phyloP scores from a whole-genome alignment of 2,888 invertebrate genomes.

The Chymomyza amoena region DNA sequence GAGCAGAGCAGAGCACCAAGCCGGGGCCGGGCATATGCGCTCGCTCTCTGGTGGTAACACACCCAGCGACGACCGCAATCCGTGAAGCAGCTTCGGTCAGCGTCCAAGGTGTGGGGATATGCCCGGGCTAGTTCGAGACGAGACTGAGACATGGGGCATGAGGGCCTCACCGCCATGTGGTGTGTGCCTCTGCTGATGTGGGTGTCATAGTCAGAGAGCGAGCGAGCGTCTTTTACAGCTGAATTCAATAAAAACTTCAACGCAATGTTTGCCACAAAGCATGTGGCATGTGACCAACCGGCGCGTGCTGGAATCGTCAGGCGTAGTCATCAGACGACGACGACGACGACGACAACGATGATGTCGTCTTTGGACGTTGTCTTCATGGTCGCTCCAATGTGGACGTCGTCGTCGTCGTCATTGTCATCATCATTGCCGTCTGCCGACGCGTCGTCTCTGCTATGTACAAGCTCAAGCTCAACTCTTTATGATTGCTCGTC shows the following conservation, averaged over 20 bases:
- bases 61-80: slow-evolving; percentile 5
- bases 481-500: slow-evolving; percentile 1
- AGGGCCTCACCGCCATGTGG: background rate
- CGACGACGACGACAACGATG: background rate
- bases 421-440: background rate
- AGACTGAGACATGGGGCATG: background rate
- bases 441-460: background rate
- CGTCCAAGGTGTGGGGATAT: slow-evolving; percentile 10
- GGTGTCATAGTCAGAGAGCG: background rate
- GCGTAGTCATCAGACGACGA: background rate
- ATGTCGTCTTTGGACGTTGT: background rate
- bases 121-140: background rate
- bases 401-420: background rate
- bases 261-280: slow-evolving; percentile 47
- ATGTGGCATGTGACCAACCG: slow-evolving; percentile 62
- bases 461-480: background rate
- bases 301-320: background rate
- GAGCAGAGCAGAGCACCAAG: slow-evolving; percentile 11
- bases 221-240: slow-evolving; percentile 19
- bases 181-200: slow-evolving; percentile 14
- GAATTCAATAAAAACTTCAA: slow-evolving; percentile 69
- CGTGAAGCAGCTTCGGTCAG: background rate
- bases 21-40: background rate
- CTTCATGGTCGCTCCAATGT: background rate
- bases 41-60: background rate